Conservation (phyloP, 2,797 vertebrate species). For the Acestrorhynchus altus region DNA sequence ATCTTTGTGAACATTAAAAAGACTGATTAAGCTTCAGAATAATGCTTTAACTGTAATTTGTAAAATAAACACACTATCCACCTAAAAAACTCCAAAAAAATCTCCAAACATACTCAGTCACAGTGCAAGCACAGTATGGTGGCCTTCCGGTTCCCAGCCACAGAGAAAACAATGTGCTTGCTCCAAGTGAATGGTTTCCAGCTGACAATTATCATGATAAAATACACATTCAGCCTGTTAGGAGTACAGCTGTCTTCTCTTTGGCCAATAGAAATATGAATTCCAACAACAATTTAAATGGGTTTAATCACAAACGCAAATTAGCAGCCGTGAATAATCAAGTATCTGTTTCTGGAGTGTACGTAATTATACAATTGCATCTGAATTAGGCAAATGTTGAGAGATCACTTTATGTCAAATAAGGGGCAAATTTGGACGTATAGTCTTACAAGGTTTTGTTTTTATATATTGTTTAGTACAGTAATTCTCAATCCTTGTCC, state of each 20-base stretch:
- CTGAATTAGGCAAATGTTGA: background rate
- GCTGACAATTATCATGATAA: conserved; percentile 62
- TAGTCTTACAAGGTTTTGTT: background rate
- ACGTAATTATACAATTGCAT: background rate
- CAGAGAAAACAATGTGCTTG: conserved; percentile 23
- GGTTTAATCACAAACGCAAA: conserved; percentile 44
- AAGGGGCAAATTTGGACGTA: background rate
- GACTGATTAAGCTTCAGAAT: no score
- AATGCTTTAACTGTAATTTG: no score
- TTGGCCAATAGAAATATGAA: conserved; percentile 50
- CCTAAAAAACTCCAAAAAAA: conserved; percentile 9
- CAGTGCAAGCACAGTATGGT: conserved; percentile 17
- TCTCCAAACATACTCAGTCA: conserved; percentile 2
- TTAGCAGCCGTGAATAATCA: conserved; percentile 44
- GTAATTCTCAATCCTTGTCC: no score
- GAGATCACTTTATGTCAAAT: background rate
- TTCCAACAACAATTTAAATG: conserved; percentile 57
- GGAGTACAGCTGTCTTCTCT: conserved; percentile 48
- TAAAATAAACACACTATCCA: background rate
- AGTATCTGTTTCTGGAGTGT: conserved; percentile 9
- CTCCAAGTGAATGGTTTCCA: conserved; percentile 44
- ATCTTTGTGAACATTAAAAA: background rate
- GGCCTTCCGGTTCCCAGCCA: conserved; percentile 12
- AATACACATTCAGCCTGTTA: conserved; percentile 38
- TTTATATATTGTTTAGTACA: no score